Conservation (phyloP, 1,140 invertebrate genomes). For the Stegodyphus dumicola region DNA sequence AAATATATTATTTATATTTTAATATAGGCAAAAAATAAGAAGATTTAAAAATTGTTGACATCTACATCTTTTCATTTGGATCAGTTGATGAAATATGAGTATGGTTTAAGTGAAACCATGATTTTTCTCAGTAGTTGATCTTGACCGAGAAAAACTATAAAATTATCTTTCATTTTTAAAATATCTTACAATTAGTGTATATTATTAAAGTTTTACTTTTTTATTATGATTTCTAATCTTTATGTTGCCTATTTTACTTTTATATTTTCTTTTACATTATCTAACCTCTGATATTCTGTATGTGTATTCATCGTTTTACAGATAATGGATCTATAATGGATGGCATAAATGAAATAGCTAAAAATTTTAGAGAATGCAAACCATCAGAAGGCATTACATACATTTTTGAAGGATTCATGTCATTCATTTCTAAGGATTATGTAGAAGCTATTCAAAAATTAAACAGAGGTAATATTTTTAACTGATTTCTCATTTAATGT, state of each 20-base stretch:
- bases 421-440: constrained; percentile 31
- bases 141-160: too few relatives aligned
- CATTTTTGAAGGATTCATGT: constrained; percentile 36
- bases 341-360: constrained; percentile 10
- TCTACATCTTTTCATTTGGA: too few relatives aligned
- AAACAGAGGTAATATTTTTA: constrained; percentile 19
- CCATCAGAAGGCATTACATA: neutral
- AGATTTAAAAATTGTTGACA: too few relatives aligned
- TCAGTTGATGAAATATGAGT: too few relatives aligned
- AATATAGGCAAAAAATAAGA: too few relatives aligned
- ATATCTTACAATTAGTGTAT: too few relatives aligned
- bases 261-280: neutral
- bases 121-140: too few relatives aligned
- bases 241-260: neutral
- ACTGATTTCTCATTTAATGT: neutral
- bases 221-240: neutral
- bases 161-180: too few relatives aligned
- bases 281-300: too few relatives aligned
- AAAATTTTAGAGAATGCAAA: constrained; percentile 2
- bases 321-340: constrained; percentile 4
- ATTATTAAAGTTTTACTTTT: too few relatives aligned
- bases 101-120: too few relatives aligned
- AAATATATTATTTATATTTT: too few relatives aligned
- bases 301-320: neutral
- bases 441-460: constrained; percentile 16